Conservation (phyloP, 2,797 vertebrate genomes). For the Hippoglossus hippoglossus region DNA sequence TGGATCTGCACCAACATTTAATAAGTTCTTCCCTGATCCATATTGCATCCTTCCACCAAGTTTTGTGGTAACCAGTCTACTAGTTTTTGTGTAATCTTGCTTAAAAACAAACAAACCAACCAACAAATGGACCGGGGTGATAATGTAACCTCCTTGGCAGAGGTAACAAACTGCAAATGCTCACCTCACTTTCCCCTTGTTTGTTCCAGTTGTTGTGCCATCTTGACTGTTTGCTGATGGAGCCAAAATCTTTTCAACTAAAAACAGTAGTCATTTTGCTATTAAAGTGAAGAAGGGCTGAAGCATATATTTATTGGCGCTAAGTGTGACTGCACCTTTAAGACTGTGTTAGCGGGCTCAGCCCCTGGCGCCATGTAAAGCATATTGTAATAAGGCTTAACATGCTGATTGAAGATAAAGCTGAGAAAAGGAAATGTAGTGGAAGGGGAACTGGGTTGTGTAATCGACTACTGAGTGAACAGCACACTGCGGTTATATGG, state of each 20-base stretch:
- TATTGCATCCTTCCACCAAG: too few relatives aligned
- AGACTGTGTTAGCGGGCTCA: constrained; percentile 40
- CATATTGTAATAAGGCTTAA: constrained; percentile 77
- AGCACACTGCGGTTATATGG: constrained; percentile 29
- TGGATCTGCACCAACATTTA: too few relatives aligned
- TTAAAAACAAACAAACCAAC: too few relatives aligned
- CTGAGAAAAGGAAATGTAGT: constrained; percentile 67
- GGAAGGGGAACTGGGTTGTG: constrained; percentile 69
- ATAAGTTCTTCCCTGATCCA: too few relatives aligned
- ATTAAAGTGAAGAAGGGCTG: constrained; percentile 6
- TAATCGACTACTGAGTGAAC: constrained; percentile 65
- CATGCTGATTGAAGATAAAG: constrained; percentile 79
- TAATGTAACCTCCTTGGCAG: too few relatives aligned
- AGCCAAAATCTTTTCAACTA: background rate
- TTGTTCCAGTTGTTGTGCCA: background rate
- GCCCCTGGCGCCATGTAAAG: constrained; percentile 75
- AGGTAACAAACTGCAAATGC: background rate
- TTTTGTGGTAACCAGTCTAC: too few relatives aligned
- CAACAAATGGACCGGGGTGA: too few relatives aligned
- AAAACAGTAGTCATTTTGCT: background rate
- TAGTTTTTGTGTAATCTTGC: too few relatives aligned
- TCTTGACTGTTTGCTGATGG: background rate
- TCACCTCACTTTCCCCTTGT: background rate
- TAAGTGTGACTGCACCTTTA: constrained; percentile 53
- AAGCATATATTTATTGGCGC: constrained; percentile 10